phyloP scores from a whole-genome alignment of 2,113 vertebrate species.

The Myrmecophaga tridactyla region DNA sequence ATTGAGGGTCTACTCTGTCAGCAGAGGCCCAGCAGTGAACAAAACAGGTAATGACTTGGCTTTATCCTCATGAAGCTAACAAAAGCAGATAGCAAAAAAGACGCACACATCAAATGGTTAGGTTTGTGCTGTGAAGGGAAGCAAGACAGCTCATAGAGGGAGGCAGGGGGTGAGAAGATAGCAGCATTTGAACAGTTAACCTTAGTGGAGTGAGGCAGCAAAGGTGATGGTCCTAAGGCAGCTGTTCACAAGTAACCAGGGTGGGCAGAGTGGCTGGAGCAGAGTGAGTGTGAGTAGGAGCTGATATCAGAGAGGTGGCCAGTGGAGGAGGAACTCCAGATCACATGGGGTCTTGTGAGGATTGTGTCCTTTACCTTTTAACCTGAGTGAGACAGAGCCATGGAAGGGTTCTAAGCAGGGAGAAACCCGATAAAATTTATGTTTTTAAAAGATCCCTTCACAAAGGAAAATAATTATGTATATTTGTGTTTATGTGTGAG shows the following conservation, averaged over 20 bases:
- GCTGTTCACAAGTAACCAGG: neutral
- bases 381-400: neutral
- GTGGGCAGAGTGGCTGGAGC: too few relatives aligned
- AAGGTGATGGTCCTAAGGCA: neutral
- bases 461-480: neutral
- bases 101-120: rapidly evolving
- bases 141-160: neutral
- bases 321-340: neutral
- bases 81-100: neutral
- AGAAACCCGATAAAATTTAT: neutral
- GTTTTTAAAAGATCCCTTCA: neutral
- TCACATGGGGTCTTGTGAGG: rapidly evolving
- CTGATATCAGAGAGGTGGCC: neutral
- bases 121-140: neutral
- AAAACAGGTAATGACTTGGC: neutral
- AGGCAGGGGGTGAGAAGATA: neutral
- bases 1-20: neutral
- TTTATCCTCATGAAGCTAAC: neutral
- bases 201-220: neutral
- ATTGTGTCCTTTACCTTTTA: neutral
- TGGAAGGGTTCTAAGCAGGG: neutral
- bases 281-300: rapidly evolving
- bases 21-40: neutral
- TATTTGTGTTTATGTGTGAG: too few relatives aligned
- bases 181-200: neutral